phyloP scores from a whole-genome alignment of 2,888 invertebrate species.

The Lasioglossum villosulum region DNA sequence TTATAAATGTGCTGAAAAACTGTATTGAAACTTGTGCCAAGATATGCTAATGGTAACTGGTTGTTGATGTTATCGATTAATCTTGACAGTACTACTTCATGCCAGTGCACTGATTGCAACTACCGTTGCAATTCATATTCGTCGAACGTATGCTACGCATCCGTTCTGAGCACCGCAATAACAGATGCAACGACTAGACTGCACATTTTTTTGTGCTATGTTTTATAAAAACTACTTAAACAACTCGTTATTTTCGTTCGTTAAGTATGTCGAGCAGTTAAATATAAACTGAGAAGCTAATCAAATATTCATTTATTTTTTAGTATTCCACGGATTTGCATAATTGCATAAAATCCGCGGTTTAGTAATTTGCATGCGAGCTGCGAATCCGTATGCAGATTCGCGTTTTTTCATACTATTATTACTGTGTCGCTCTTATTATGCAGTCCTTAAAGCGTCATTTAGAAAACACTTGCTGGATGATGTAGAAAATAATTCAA shows the following conservation, averaged over 20 bases:
- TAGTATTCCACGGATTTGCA: background rate
- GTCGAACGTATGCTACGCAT: background rate
- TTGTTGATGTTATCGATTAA: constrained; percentile 17
- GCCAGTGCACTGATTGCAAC: constrained; percentile 17
- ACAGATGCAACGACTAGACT: background rate
- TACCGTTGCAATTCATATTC: constrained; percentile 31
- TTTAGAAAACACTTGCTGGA: background rate
- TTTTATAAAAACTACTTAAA: background rate
- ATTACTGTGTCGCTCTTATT: background rate
- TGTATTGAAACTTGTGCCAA: background rate
- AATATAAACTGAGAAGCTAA: background rate
- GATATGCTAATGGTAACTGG: constrained; percentile 10
- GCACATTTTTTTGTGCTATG: background rate
- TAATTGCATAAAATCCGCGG: constrained; percentile 1
- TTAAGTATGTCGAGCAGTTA: background rate
- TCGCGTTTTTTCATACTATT: background rate
- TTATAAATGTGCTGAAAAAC: background rate
- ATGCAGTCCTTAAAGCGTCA: background rate
- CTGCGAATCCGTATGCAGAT: constrained; percentile 1
- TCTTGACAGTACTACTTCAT: background rate
- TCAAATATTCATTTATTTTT: constrained; percentile 8
- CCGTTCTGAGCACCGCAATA: background rate
- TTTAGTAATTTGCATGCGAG: background rate
- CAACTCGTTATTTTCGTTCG: background rate
- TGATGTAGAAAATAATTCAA: background rate